These are phyloP conservation scores for Lasioglossum pauxillum DNA, from an alignment of 2,888 invertebrate genomes.

Conservation along the genomic window DNA sequence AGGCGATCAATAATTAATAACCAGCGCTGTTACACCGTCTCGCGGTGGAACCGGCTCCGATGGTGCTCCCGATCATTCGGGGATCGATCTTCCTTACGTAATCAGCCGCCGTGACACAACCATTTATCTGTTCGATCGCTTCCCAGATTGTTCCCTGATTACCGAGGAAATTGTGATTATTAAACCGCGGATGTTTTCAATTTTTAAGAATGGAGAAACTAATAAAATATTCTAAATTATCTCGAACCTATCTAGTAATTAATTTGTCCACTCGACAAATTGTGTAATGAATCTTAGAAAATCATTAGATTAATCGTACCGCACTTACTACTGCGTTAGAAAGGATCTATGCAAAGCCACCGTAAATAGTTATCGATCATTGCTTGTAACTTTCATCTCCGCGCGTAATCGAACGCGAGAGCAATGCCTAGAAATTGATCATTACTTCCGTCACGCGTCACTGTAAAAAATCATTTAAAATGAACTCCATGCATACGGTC, in stretches of 20 bases:
- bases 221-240: too few species aligned
- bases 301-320: background rate
- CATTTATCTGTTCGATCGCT: background rate
- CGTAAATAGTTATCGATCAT: background rate
- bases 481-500: background rate
- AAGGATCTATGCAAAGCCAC: background rate
- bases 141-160: background rate
- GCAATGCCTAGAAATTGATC: background rate
- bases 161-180: background rate
- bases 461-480: background rate
- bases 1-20: conserved; percentile 26
- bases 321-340: background rate
- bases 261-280: too few species aligned
- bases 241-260: too few species aligned
- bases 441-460: background rate
- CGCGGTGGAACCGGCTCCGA: background rate
- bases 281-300: background rate
- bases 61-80: background rate
- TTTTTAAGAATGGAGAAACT: too few species aligned
- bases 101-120: background rate
- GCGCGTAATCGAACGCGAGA: background rate
- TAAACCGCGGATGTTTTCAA: too few species aligned
- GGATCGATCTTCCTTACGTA: background rate
- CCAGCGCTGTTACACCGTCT: background rate
- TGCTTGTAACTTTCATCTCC: background rate